A percentile compares a stretch with the other conserved stretches of the same genome.
Conservation (phyloP, 2,888 invertebrate genomes). For the Anthophora plumipes region DNA sequence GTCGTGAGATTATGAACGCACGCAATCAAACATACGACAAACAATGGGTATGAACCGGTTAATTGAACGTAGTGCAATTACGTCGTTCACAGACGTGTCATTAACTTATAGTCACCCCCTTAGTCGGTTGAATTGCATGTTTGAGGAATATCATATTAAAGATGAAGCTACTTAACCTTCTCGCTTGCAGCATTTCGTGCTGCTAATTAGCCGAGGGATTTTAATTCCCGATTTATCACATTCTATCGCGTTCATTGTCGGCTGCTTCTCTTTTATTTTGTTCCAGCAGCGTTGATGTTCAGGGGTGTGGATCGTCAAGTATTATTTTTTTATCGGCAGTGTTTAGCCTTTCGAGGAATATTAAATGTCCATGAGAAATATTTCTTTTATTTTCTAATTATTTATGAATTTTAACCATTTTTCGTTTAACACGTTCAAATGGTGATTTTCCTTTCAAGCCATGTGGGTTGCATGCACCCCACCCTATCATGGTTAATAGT, state of each 20-base stretch:
- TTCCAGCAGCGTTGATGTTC: not conserved
- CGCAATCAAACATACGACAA: not conserved
- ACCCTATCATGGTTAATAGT: no score
- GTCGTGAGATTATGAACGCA: not conserved
- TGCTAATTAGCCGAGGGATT: not conserved
- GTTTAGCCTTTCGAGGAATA: not conserved
- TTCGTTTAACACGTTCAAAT: no score
- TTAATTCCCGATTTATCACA: not conserved
- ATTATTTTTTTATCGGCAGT: not conserved
- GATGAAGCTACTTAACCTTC: not conserved
- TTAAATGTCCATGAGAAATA: not conserved
- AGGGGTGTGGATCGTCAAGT: not conserved
- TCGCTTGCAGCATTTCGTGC: not conserved
- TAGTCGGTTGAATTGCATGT: constrained; percentile 2
- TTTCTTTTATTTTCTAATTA: not conserved
- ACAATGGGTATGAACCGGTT: constrained; percentile 7
- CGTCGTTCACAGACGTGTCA: constrained; percentile 20
- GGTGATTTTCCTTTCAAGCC: no score
- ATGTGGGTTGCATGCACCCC: no score
- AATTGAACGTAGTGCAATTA: constrained; percentile 26
- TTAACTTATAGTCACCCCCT: constrained; percentile 28
- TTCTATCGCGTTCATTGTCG: not conserved
- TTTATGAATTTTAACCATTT: no score
- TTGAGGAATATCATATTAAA: constrained; percentile 11
- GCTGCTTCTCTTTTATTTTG: not conserved